Evolutionary conservation across 2,113 vertebrate genomes (phyloP).

Genomic region (Equus przewalskii): DNA sequence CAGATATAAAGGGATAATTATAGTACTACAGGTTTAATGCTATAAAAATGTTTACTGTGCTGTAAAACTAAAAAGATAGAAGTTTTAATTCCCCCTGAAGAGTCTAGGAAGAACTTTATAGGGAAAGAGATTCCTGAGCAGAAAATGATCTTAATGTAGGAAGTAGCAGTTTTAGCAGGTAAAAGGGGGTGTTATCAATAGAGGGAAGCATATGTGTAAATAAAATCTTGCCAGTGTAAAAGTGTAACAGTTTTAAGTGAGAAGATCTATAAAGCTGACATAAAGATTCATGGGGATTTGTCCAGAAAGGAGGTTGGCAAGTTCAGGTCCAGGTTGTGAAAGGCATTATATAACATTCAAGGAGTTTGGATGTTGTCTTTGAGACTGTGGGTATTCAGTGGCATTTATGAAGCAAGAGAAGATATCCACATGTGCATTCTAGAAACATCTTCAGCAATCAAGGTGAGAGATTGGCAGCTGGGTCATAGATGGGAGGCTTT

Average conservation of each 20-base stretch:
- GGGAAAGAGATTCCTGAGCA: background rate
- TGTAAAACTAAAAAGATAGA: background rate
- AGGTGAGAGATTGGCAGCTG: background rate
- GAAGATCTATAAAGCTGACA: background rate
- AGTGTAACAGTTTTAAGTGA: constrained; percentile 1
- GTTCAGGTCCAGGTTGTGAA: background rate
- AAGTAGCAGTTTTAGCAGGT: background rate
- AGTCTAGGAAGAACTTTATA: background rate
- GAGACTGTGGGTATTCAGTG: background rate
- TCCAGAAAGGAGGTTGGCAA: background rate
- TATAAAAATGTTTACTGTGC: background rate
- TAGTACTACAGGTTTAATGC: background rate
- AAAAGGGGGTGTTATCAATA: background rate
- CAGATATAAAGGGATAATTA: background rate
- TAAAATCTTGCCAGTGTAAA: background rate
- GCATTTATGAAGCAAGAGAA: background rate
- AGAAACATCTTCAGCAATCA: background rate
- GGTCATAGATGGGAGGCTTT: background rate
- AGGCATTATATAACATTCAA: background rate
- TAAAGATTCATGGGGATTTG: background rate
- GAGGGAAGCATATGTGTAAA: background rate
- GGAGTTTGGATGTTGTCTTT: background rate
- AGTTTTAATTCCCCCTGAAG: background rate
- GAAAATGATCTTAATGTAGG: background rate
- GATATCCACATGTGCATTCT: background rate